These are phyloP conservation scores for Oryzias dopingdopingensis DNA, from an alignment of 2,797 vertebrate genomes.

Conservation along the genomic window DNA sequence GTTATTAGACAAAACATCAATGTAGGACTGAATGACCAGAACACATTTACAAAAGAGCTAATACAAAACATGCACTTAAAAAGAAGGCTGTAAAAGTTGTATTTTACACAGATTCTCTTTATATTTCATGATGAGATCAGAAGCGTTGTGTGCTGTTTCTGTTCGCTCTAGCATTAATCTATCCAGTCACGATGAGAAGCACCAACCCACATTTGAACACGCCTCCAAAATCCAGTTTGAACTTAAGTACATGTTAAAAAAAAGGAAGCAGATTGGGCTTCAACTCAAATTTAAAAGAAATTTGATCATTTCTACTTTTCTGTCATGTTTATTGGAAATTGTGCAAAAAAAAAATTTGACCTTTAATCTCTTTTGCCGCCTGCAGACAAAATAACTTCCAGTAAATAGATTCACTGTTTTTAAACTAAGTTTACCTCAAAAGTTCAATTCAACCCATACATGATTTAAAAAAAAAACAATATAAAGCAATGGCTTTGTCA, in stretches of 20 bases:
- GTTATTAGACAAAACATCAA: conserved; percentile 25
- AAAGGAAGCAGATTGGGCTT: neutral
- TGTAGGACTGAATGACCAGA: conserved; percentile 39
- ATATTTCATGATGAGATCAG: conserved; percentile 23
- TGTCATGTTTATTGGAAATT: conserved; percentile 27
- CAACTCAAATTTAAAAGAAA: neutral
- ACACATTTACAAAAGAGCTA: conserved; percentile 36
- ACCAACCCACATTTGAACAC: conserved; percentile 10
- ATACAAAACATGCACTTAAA: neutral
- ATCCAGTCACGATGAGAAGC: conserved; percentile 6
- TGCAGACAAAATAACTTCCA: conserved; percentile 29
- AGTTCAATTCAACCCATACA: conserved; percentile 41
- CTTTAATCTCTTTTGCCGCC: conserved; percentile 37
- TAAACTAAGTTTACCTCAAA: conserved; percentile 23
- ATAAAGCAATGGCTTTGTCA: conserved; percentile 50
- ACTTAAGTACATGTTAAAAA: conserved; percentile 1
- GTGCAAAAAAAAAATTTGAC: conserved; percentile 42
- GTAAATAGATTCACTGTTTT: conserved; percentile 20
- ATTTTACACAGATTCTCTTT: conserved; percentile 23
- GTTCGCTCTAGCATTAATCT: conserved; percentile 4
- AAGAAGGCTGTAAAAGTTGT: conserved; percentile 12
- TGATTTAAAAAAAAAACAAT: conserved; percentile 28
- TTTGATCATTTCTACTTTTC: conserved; percentile 21
- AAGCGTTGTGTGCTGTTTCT: conserved; percentile 12
- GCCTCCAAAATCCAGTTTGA: conserved; percentile 13